Evolutionary conservation across 2,888 invertebrate species (phyloP).

Genomic region (Tetragonisca angustula): DNA sequence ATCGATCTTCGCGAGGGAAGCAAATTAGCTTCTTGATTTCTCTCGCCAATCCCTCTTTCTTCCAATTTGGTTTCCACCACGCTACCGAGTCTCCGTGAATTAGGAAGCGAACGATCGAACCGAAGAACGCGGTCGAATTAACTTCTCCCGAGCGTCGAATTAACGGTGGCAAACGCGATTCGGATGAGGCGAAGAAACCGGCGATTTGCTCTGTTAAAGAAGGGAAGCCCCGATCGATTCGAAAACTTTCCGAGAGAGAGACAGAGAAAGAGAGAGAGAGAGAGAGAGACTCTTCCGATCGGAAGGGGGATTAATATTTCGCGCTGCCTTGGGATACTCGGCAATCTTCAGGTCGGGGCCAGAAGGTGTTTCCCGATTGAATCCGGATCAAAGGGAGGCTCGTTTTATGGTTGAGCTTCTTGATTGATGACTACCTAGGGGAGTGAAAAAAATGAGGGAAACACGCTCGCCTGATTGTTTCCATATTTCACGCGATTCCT

Average conservation of each 20-base stretch:
- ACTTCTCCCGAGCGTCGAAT: constrained; percentile 20
- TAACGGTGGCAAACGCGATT: constrained; percentile 37
- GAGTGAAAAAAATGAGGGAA: neutral
- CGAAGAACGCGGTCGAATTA: neutral
- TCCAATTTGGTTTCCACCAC: constrained; percentile 23
- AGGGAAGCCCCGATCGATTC: neutral
- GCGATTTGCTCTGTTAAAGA: neutral
- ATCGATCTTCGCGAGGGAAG: constrained; percentile 60
- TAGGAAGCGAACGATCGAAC: constrained; percentile 52
- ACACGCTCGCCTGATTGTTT: neutral
- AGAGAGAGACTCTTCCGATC: constrained; percentile 12
- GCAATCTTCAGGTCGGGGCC: neutral
- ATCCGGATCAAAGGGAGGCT: constrained; percentile 25
- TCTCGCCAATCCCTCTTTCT: constrained; percentile 23
- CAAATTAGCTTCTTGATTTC: constrained; percentile 62
- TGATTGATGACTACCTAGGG: neutral
- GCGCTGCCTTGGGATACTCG: neutral
- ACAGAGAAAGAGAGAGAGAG: neutral
- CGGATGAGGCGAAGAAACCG: constrained; percentile 22
- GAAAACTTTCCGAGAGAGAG: neutral
- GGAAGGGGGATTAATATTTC: constrained; percentile 16
- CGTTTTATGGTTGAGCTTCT: constrained; percentile 2
- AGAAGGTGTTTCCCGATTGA: constrained; percentile 11
- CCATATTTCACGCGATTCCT: neutral
- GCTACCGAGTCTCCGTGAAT: constrained; percentile 27